Evolutionary conservation across 2,797 vertebrate genomes (phyloP).

Genomic region (Kryptolebias ocellatus): DNA sequence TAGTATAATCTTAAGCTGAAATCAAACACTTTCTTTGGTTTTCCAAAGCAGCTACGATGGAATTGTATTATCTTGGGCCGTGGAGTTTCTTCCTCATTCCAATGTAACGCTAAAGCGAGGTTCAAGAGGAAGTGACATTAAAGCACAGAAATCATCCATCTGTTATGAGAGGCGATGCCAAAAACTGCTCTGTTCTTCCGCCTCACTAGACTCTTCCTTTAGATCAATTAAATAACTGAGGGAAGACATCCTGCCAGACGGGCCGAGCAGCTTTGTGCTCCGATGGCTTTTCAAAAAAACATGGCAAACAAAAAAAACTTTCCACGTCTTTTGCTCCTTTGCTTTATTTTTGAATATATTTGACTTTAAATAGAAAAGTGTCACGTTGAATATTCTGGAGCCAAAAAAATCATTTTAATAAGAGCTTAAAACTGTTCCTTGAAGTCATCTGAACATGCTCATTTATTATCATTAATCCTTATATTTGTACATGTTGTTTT

Average conservation of each 20-base stretch:
- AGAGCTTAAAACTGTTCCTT: no score
- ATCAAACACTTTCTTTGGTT: not conserved
- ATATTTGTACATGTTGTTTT: not conserved
- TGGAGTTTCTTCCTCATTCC: constrained; percentile 5
- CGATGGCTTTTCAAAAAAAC: constrained; percentile 15
- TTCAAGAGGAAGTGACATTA: constrained; percentile 3
- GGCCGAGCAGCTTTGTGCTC: not conserved
- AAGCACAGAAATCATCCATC: constrained; percentile 67
- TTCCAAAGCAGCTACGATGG: not conserved
- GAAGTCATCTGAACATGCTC: not conserved
- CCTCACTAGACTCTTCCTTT: constrained; percentile 14
- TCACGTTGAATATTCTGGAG: not conserved
- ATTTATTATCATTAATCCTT: not conserved
- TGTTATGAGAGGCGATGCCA: constrained; percentile 64
- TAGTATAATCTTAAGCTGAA: not conserved
- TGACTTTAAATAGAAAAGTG: not conserved
- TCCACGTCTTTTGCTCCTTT: not conserved
- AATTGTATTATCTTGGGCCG: not conserved
- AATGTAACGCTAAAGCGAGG: not conserved
- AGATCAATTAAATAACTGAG: constrained; percentile 20
- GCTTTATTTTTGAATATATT: constrained; percentile 1
- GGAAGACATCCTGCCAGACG: constrained; percentile 35
- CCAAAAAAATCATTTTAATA: not conserved
- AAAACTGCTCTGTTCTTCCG: constrained; percentile 42
- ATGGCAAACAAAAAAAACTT: not conserved